Base-by-base conservation (phyloP, 1,140 invertebrate genomes). In the Drosophila punjabiensis region DNA sequence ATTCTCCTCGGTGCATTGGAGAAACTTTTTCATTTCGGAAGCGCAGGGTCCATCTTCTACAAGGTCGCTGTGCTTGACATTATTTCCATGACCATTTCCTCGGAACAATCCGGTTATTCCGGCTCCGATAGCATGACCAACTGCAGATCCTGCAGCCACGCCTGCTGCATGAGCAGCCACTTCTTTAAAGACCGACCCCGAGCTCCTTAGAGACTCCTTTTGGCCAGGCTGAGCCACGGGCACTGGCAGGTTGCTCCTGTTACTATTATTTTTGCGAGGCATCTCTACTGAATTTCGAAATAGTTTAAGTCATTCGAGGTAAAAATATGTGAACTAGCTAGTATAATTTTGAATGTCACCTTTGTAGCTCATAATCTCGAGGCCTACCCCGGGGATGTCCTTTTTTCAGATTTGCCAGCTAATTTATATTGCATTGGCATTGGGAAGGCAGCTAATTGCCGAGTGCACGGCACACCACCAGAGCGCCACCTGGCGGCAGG, bases 91-190 rank as follows among this genome's bases (percentile, higher is more conserved):
- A 0, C 93, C 94, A 94, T 65, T 95, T 93, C 97, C 96, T 79
- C 96, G 95, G 82, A 97, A 97, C 93, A 97, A 94, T 18, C 97
- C 96, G 61, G 97, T 97, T 18, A 98, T 75, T 37, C 97, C 97
- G 92, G 96, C 95, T 58, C 97, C 98, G 55, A 97, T 94, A 13
- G 96, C 95, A 82, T 98, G 97, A 62, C 97, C 97, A 62, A 98
- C 95, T 14, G 76, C 86, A 1, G 86, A 85, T 20, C 86, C 86
- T 4, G 88, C 86, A 39, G 97, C 97, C 20, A 98, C 97, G 79
- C 97, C 97, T 69, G 97, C 97, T 79, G 97, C 97, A 6, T 97
- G 98, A 3, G 97, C 96, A 61, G 97, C 97, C 97, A 98, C 98
- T 93, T 98, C 76, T 53, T 73, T 90, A 39, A 90, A 77, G 18